Evolutionary conservation across 1,140 invertebrate genomes (phyloP).

Genomic region (Diuraphis noxia): DNA sequence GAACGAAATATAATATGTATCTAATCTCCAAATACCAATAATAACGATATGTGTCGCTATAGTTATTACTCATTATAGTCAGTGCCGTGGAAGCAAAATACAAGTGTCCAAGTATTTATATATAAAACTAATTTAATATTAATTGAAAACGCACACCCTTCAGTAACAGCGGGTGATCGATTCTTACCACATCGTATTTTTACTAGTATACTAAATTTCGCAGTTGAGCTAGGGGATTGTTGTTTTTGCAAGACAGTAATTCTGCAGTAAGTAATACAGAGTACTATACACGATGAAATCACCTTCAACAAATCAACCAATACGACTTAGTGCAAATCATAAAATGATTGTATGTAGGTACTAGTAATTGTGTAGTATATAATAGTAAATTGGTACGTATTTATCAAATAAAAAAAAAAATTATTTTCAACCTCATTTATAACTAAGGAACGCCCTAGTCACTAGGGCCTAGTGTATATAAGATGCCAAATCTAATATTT

Average conservation of each 20-base stretch:
- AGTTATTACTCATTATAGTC: not conserved
- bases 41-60: not conserved
- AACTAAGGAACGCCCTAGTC: too few species aligned
- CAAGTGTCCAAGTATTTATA: not conserved
- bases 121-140: too few species aligned
- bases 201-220: not conserved
- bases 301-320: not conserved
- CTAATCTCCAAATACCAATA: too few species aligned
- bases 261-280: too few species aligned
- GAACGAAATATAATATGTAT: not conserved
- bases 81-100: not conserved
- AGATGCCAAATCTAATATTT: not conserved
- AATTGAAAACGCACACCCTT: not conserved
- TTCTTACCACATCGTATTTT: not conserved
- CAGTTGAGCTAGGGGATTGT: not conserved
- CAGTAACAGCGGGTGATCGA: not conserved
- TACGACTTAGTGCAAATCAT: not conserved
- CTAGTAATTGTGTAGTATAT: not conserved
- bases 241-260: too few species aligned
- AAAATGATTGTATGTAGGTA: not conserved
- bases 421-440: too few species aligned
- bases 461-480: too few species aligned
- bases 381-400: too few species aligned
- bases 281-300: not conserved
- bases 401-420: too few species aligned